phyloP scores from a whole-genome alignment of 2,888 invertebrate species.

The Orthosia gracilis region DNA sequence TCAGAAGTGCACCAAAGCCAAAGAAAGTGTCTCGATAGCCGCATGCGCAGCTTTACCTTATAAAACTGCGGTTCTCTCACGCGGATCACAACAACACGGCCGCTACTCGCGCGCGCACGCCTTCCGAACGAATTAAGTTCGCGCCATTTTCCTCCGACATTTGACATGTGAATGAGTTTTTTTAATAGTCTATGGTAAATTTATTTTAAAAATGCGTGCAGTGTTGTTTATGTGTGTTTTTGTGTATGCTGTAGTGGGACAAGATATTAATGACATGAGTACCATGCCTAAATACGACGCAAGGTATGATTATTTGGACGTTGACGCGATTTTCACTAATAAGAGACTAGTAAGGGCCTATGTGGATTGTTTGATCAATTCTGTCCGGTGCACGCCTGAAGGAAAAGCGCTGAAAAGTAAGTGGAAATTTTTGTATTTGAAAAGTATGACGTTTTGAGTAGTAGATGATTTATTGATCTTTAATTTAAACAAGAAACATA shows the following conservation, averaged over 20 bases:
- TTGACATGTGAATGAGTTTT: slow-evolving; percentile 39
- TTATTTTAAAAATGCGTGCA: slow-evolving; percentile 77
- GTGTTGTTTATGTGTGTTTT: slow-evolving; percentile 80
- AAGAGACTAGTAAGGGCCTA: slow-evolving; percentile 93
- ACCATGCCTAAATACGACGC: slow-evolving; percentile 87
- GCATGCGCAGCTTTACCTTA: slow-evolving; percentile 61
- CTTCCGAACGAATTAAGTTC: slow-evolving; percentile 53
- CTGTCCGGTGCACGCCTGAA: slow-evolving; percentile 94
- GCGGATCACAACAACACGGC: slow-evolving; percentile 72
- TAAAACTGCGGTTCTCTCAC: slow-evolving; percentile 64
- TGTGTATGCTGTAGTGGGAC: slow-evolving; percentile 77
- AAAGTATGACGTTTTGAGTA: not conserved
- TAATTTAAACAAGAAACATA: not conserved
- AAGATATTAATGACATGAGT: slow-evolving; percentile 79
- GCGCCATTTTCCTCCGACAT: slow-evolving; percentile 60
- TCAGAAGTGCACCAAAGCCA: slow-evolving; percentile 62
- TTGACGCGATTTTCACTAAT: slow-evolving; percentile 93
- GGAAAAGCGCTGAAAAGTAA: slow-evolving; percentile 94
- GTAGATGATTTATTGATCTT: not conserved
- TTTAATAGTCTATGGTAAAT: slow-evolving; percentile 9
- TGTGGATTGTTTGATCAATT: slow-evolving; percentile 93
- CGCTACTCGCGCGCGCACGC: slow-evolving; percentile 75
- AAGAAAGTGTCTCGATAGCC: slow-evolving; percentile 68
- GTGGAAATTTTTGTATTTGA: slow-evolving; percentile 74
- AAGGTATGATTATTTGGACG: slow-evolving; percentile 93